Base-by-base conservation (phyloP, 1,140 invertebrate species). In the Danaus melanippus region DNA sequence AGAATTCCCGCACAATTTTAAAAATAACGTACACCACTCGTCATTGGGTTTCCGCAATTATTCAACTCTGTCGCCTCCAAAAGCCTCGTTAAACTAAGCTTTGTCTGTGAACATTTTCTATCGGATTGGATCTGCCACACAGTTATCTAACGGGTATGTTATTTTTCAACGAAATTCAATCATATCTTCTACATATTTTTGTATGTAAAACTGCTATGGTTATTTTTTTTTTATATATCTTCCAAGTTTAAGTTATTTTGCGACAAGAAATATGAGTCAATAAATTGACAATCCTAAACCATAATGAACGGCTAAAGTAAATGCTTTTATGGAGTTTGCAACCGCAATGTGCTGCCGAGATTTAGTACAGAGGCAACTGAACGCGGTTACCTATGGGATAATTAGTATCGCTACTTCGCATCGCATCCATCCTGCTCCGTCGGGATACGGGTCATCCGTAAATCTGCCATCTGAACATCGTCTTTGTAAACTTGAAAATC, bases 401-500 rank as follows among this genome's bases (percentile, higher is more conserved):
- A 86, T 86, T 86, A 86, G 83, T 86, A 86, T 83, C 73, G 79
- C 75, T 83, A 76, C 73, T 76, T 79, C 68, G 73, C 79, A 70
- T 83, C 83, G 84, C 80, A 84, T 86, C 81, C 80, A 84, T 84
- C 79, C 66, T 76, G 32, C 71, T 78, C 82, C 76, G 58, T 58
- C 55, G 78, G 78, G 80, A 80, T 75, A 78, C 70, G 72, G 83
- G 79, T 83, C 79, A 81, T 74, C 83, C 63, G 48, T 60, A 60
- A 60, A 60, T 56, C 53, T 60, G 52, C 53, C 53, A 40, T 79
- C 79, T 80, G 74, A 81, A 78, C 72, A 69, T 73, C 81, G 79
- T 81, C 79, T 83, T 83, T 80, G 78, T 76, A 85, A 79, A 82
- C 75, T 85, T 73, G 79, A 79, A 83, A 83, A 85, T 83, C 78